phyloP scores from a whole-genome alignment of 2,797 vertebrate genomes.

The Falco cherrug region DNA sequence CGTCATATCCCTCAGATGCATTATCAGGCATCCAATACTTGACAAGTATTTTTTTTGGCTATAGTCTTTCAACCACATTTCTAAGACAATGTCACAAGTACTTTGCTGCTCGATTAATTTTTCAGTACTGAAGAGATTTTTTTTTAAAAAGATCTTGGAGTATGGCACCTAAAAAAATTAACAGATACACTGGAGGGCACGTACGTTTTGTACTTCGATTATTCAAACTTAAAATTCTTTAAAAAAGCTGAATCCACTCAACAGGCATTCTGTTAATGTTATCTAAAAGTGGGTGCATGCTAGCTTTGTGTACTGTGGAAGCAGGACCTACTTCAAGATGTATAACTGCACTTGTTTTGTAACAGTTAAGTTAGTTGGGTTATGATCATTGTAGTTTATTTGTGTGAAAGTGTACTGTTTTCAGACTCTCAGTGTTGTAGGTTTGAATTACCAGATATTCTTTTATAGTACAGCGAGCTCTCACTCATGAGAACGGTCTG shows the following conservation, averaged over 20 bases:
- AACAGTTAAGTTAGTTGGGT: background rate
- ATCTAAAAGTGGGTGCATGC: background rate
- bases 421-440: background rate
- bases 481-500: background rate
- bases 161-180: background rate
- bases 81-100: background rate
- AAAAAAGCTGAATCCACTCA: background rate
- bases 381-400: background rate
- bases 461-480: background rate
- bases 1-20: fast-evolving
- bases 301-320: background rate
- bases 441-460: background rate
- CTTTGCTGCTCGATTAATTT: background rate
- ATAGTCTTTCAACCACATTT: background rate
- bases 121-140: background rate
- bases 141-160: background rate
- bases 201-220: background rate
- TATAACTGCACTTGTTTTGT: background rate
- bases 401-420: background rate
- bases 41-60: background rate
- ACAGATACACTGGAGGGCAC: background rate
- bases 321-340: background rate
- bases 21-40: background rate
- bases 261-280: background rate
- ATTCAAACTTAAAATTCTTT: background rate